phyloP scores from a whole-genome alignment of 2,888 invertebrate species.

The Papilio gigon region DNA sequence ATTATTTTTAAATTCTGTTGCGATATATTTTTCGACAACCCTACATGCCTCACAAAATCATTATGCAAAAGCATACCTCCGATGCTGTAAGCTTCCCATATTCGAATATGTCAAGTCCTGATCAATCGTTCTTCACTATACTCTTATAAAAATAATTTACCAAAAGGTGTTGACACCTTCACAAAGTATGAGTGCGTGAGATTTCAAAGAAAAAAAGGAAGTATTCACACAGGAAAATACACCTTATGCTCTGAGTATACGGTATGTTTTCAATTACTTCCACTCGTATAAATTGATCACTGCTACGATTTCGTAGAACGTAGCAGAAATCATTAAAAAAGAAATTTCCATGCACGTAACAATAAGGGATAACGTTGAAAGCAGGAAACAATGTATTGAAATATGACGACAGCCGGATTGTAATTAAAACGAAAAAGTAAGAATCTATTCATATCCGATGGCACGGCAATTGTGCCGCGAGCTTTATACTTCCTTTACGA shows the following conservation, averaged over 20 bases:
- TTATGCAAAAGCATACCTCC: neutral
- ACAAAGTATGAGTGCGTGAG: constrained; percentile 3
- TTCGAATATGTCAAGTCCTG: neutral
- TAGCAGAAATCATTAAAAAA: constrained; percentile 32
- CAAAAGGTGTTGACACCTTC: constrained; percentile 26
- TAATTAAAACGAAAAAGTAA: constrained; percentile 5
- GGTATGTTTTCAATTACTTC: constrained; percentile 16
- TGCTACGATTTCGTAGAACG: constrained; percentile 14
- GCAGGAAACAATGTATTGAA: constrained; percentile 18
- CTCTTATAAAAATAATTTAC: constrained; percentile 31
- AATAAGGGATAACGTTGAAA: constrained; percentile 9
- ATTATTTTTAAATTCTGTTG: neutral
- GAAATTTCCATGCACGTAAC: constrained; percentile 20
- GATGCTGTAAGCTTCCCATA: neutral
- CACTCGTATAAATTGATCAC: constrained; percentile 32
- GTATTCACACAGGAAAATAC: constrained; percentile 15
- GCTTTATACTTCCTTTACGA: constrained; percentile 19
- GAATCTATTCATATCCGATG: neutral
- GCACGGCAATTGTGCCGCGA: neutral
- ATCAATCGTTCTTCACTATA: constrained; percentile 12
- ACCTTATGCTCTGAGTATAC: constrained; percentile 1
- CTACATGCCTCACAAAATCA: neutral
- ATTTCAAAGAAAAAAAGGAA: constrained; percentile 20
- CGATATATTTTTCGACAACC: neutral
- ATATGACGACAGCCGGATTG: constrained; percentile 16